A percentile compares a stretch with the other conserved stretches of the same genome.
Conservation (phyloP, 2,888 invertebrate genomes). For the Calliopum simillimum region DNA sequence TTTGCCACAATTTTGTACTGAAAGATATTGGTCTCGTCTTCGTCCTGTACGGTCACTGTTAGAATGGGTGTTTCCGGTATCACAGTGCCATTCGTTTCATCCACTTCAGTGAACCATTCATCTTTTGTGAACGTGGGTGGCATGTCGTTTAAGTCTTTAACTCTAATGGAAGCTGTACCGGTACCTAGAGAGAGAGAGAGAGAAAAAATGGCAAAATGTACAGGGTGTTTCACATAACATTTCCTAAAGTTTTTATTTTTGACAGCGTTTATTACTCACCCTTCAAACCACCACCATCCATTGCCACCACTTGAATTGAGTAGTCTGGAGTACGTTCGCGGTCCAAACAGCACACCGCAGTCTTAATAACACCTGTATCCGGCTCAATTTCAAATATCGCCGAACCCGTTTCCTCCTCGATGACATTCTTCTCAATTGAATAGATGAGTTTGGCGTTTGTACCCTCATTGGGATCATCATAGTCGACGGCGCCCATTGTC, state of each 20-base stretch:
- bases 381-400: slow-evolving; percentile 97
- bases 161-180: slow-evolving; percentile 92
- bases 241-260: neutral
- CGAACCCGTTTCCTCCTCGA: slow-evolving; percentile 94
- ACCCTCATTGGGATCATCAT: slow-evolving; percentile 95
- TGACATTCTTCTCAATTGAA: slow-evolving; percentile 95
- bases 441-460: slow-evolving; percentile 94
- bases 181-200: slow-evolving; percentile 63
- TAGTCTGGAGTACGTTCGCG: slow-evolving; percentile 94
- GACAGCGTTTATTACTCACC: slow-evolving; percentile 70
- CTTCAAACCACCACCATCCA: slow-evolving; percentile 93
- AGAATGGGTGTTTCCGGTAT: slow-evolving; percentile 93
- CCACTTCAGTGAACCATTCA: slow-evolving; percentile 95
- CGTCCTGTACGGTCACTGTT: slow-evolving; percentile 93
- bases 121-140: slow-evolving; percentile 96
- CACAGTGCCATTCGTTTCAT: slow-evolving; percentile 91
- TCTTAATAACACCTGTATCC: slow-evolving; percentile 94
- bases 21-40: slow-evolving; percentile 95
- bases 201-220: too few relatives aligned
- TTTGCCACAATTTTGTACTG: slow-evolving; percentile 94
- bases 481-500: slow-evolving; percentile 98
- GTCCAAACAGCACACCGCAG: slow-evolving; percentile 93
- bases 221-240: neutral
- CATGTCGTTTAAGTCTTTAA: slow-evolving; percentile 98
- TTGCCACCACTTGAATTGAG: slow-evolving; percentile 95